Percentiles rank a stretch among this genome's conserved stretches.
Evolutionary conservation across 2,797 vertebrate species (phyloP).

Genomic region (Enteromius thamalakanensis): DNA sequence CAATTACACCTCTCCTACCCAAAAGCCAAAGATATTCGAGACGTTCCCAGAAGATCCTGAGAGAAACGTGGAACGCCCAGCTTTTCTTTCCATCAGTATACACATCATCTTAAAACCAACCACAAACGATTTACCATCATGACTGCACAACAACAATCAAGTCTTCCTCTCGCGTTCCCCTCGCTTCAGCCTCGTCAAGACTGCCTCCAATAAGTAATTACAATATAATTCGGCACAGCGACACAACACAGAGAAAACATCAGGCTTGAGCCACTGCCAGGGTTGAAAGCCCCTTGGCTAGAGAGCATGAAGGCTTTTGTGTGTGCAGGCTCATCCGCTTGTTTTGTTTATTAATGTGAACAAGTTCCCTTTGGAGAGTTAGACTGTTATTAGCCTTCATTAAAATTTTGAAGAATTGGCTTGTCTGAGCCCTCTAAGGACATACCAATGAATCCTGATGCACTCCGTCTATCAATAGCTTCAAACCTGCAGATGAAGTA

Average conservation of each 20-base stretch:
- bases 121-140: conserved; percentile 12
- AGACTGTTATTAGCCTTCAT: conserved; percentile 53
- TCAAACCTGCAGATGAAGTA: background rate
- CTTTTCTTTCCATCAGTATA: conserved; percentile 27
- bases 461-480: background rate
- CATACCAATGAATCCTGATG: background rate
- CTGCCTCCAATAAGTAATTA: conserved; percentile 73
- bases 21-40: conserved; percentile 69
- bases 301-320: conserved; percentile 43
- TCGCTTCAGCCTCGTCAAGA: conserved; percentile 57
- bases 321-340: conserved; percentile 45
- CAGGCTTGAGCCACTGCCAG: conserved; percentile 57
- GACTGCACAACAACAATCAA: conserved; percentile 25
- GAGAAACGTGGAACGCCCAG: background rate
- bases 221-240: conserved; percentile 68
- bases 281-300: conserved; percentile 57
- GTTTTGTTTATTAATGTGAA: conserved; percentile 51
- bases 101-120: conserved; percentile 26
- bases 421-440: conserved; percentile 34
- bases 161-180: conserved; percentile 19
- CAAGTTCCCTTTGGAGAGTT: conserved; percentile 52
- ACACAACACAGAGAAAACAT: conserved; percentile 47
- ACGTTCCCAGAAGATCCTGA: conserved; percentile 65
- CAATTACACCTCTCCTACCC: conserved; percentile 72
- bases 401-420: conserved; percentile 53